A percentile compares a stretch with the other conserved stretches of the same genome.
Evolutionary conservation across 2,888 invertebrate species (phyloP).

Genomic region (Craniophora ligustri): DNA sequence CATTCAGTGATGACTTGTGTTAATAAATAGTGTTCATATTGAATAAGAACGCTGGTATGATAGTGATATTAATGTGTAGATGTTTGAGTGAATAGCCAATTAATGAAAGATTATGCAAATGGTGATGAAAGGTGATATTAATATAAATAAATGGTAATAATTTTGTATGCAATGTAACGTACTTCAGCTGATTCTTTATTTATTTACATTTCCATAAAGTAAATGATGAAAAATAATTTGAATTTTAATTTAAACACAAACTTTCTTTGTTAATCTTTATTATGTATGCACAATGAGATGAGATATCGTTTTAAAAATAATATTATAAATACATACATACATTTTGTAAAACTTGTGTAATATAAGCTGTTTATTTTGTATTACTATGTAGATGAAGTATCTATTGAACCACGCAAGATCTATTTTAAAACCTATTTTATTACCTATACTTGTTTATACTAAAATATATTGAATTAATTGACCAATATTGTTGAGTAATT

Average conservation of each 20-base stretch:
- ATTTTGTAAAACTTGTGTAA: too few species aligned
- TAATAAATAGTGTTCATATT: conserved; percentile 17
- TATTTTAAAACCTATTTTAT: too few species aligned
- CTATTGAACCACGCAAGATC: too few species aligned
- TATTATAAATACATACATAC: too few species aligned
- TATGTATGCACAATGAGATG: not conserved
- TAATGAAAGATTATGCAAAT: not conserved
- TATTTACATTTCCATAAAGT: not conserved
- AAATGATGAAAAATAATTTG: conserved; percentile 3
- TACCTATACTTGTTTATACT: too few species aligned
- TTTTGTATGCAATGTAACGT: conserved; percentile 10
- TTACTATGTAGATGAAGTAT: too few species aligned
- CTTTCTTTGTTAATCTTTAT: too few species aligned
- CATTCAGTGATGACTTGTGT: conserved; percentile 5
- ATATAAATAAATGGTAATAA: conserved; percentile 1
- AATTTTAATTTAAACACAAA: too few species aligned
- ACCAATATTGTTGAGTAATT: too few species aligned
- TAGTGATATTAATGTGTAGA: conserved; percentile 16
- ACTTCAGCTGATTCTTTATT: conserved; percentile 32
- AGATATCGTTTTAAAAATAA: not conserved
- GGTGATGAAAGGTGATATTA: conserved; percentile 16
- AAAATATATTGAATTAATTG: too few species aligned
- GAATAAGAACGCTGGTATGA: conserved; percentile 14
- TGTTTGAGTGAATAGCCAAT: conserved; percentile 1
- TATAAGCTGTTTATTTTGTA: too few species aligned